Percentiles rank a stretch among this genome's conserved stretches.
Conservation (phyloP, 1,140 invertebrate genomes). For the Lasaia peninsularis region DNA sequence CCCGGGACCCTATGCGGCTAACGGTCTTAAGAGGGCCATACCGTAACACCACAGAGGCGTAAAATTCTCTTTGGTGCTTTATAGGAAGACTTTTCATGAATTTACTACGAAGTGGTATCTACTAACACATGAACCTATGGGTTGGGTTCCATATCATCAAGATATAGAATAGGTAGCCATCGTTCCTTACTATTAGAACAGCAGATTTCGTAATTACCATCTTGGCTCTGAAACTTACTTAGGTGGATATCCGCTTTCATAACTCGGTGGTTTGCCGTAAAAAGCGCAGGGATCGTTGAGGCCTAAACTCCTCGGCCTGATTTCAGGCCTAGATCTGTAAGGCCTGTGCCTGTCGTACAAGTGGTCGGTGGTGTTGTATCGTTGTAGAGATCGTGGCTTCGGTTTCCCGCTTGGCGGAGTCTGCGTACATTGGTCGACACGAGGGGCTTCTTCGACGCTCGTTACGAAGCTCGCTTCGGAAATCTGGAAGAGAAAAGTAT, state of each 20-base stretch:
- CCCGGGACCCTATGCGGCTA: too few species aligned
- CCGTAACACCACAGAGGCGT: too few species aligned
- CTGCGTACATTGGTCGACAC: conserved; percentile 65
- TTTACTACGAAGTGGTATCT: too few species aligned
- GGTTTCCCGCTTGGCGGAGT: conserved; percentile 57
- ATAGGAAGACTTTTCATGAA: too few species aligned
- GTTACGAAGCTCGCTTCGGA: conserved; percentile 69
- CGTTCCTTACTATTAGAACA: too few species aligned
- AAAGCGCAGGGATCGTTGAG: conserved; percentile 54
- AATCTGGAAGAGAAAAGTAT: conserved; percentile 41
- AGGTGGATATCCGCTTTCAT: conserved; percentile 52
- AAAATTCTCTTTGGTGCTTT: too few species aligned
- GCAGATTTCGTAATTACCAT: too few species aligned
- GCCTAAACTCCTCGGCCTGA: conserved; percentile 51
- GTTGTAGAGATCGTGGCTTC: conserved; percentile 55
- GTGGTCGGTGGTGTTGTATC: conserved; percentile 67
- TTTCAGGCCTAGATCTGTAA: conserved; percentile 39
- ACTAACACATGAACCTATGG: too few species aligned
- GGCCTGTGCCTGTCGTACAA: conserved; percentile 52
- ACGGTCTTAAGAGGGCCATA: too few species aligned
- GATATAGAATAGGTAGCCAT: too few species aligned
- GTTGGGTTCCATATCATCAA: too few species aligned
- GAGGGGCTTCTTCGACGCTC: conserved; percentile 55
- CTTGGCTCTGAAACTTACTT: conserved; percentile 39
- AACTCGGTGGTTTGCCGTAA: conserved; percentile 56